Conservation (phyloP, 2,113 vertebrate species). For the Malurus elegans region DNA sequence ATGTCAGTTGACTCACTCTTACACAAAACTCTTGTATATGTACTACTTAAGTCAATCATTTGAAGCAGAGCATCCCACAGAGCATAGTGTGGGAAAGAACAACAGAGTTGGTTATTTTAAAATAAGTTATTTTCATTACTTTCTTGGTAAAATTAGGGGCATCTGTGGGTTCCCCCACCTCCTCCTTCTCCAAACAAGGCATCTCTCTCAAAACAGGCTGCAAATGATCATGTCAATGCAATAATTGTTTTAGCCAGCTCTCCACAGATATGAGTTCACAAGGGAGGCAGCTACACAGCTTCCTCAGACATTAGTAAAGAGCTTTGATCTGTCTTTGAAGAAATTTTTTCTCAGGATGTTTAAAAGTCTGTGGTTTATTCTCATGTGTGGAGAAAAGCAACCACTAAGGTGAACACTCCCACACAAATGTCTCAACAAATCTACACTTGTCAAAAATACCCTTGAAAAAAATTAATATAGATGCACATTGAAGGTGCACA, state of each 20-base stretch:
- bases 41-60: neutral
- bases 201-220: neutral
- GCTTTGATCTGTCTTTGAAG: constrained; percentile 68
- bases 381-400: constrained; percentile 27
- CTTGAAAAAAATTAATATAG: constrained; percentile 6
- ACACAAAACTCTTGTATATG: neutral
- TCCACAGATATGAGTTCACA: constrained; percentile 54
- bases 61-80: neutral
- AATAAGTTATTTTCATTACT: neutral
- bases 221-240: neutral
- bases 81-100: neutral
- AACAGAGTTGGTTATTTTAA: neutral
- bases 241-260: constrained; percentile 6
- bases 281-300: constrained; percentile 20
- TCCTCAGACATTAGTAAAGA: constrained; percentile 47
- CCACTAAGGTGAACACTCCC: neutral
- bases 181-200: neutral
- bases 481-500: neutral
- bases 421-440: constrained; percentile 48
- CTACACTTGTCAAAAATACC: neutral
- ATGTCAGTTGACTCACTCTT: neutral
- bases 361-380: constrained; percentile 57
- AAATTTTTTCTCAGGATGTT: constrained; percentile 61
- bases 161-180: neutral
- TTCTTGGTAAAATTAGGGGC: neutral